Evolutionary conservation across 1,140 invertebrate genomes (phyloP).

Genomic region (Thrips palmi): DNA sequence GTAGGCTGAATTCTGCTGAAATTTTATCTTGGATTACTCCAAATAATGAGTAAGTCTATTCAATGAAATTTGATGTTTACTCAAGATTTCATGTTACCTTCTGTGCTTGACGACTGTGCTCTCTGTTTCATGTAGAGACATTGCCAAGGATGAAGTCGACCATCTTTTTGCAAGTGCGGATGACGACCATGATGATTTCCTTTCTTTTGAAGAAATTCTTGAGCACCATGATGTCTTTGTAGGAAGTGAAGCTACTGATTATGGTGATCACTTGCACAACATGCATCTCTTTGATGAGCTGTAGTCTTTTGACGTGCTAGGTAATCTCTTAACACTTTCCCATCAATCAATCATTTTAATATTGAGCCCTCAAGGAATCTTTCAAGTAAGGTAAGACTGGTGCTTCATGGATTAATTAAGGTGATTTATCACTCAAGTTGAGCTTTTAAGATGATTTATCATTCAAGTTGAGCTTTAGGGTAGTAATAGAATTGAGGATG

Average conservation of each 20-base stretch:
- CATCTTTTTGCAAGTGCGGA: conserved; percentile 84
- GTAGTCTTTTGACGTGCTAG: no score
- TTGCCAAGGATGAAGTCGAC: conserved; percentile 76
- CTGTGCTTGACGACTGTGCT: background rate
- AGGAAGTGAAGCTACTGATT: conserved; percentile 91
- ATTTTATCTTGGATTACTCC: conserved; percentile 81
- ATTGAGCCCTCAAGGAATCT: no score
- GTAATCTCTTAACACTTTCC: no score
- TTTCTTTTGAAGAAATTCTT: conserved; percentile 74
- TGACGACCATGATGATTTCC: conserved; percentile 63
- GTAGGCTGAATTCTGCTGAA: conserved; percentile 58
- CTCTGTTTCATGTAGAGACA: conserved; percentile 37
- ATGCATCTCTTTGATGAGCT: conserved; percentile 72
- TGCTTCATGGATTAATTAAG: no score
- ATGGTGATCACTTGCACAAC: conserved; percentile 72
- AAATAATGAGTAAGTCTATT: conserved; percentile 58
- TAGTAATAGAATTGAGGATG: no score
- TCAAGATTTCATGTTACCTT: background rate
- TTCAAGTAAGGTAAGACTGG: no score
- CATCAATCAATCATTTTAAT: no score
- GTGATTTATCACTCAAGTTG: no score
- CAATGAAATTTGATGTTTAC: conserved; percentile 1
- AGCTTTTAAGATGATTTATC: no score
- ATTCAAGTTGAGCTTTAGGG: no score
- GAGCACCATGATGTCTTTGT: conserved; percentile 84